Evolutionary conservation across 2,113 vertebrate species (phyloP).

Genomic region (Ammodytes dubius): DNA sequence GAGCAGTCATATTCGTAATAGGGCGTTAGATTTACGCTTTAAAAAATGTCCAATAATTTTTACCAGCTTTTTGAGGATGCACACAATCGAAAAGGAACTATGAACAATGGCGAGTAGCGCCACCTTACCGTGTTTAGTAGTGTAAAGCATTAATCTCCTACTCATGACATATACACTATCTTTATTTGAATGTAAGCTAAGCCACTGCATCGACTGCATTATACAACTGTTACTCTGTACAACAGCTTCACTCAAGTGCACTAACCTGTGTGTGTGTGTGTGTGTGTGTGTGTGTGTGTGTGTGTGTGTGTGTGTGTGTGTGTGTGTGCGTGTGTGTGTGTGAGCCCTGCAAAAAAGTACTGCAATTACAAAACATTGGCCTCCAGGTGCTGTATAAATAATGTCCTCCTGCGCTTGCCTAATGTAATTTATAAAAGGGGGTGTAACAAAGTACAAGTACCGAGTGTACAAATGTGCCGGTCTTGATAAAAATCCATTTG

Average conservation of each 20-base stretch:
- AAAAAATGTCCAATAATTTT: conserved; percentile 9
- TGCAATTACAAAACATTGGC: conserved; percentile 37
- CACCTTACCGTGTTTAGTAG: not conserved
- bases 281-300: too few species aligned
- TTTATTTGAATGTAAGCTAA: not conserved
- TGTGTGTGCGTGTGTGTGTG: too few species aligned
- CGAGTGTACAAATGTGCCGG: conserved; percentile 24
- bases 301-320: conserved; percentile 8
- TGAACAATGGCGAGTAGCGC: not conserved
- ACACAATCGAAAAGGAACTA: not conserved
- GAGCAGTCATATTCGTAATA: not conserved
- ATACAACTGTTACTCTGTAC: not conserved
- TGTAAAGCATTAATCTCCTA: not conserved
- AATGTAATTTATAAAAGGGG: conserved; percentile 15
- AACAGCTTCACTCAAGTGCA: not conserved
- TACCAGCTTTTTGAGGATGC: not conserved
- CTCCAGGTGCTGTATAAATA: conserved; percentile 23
- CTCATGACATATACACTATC: not conserved
- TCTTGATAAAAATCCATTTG: conserved; percentile 38
- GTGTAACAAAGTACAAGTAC: conserved; percentile 21
- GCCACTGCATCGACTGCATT: not conserved
- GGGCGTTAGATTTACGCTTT: not conserved
- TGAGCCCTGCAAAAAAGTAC: conserved; percentile 42
- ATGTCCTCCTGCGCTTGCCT: conserved; percentile 24
- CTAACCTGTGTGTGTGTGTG: conserved; percentile 27